A percentile compares a stretch with the other conserved stretches of the same genome.
phyloP scores from a whole-genome alignment of 2,797 vertebrate species.

The Megalops cyprinoides region DNA sequence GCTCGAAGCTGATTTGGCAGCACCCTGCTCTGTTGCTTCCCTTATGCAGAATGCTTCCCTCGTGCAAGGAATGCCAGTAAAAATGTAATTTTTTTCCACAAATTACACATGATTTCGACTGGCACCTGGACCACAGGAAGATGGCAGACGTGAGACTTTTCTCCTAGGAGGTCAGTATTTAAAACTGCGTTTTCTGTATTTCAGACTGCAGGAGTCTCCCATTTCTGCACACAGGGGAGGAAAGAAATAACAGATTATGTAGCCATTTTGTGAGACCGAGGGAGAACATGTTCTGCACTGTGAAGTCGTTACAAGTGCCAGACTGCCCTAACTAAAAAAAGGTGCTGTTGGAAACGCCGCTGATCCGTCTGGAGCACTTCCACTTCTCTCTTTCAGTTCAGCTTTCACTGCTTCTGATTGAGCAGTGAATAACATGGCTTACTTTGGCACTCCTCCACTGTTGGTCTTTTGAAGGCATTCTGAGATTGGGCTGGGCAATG shows the following conservation, averaged over 20 bases:
- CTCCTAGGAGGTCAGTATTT: not conserved
- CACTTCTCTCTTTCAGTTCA: conserved; percentile 51
- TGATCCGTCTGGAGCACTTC: conserved; percentile 48
- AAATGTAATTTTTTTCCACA: conserved; percentile 45
- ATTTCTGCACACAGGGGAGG: not conserved
- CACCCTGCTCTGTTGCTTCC: not conserved
- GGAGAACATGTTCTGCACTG: conserved; percentile 25
- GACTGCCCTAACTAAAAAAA: not conserved
- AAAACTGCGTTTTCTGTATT: no score
- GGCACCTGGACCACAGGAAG: conserved; percentile 20
- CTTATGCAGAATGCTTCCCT: conserved; percentile 47
- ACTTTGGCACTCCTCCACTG: conserved; percentile 9
- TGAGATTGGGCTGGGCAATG: not conserved
- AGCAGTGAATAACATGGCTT: conserved; percentile 47
- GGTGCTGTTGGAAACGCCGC: conserved; percentile 28
- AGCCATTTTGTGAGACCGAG: not conserved
- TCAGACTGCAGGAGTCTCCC: not conserved
- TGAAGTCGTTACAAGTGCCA: conserved; percentile 55
- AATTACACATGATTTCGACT: conserved; percentile 52
- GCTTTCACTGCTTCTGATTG: conserved; percentile 60
- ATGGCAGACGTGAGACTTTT: not conserved
- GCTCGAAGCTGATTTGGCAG: conserved; percentile 34
- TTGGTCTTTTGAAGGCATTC: not conserved
- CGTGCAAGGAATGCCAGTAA: conserved; percentile 52
- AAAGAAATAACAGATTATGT: not conserved